Conservation (phyloP, 2,113 vertebrate genomes). For the Dipodomys stephensi region DNA sequence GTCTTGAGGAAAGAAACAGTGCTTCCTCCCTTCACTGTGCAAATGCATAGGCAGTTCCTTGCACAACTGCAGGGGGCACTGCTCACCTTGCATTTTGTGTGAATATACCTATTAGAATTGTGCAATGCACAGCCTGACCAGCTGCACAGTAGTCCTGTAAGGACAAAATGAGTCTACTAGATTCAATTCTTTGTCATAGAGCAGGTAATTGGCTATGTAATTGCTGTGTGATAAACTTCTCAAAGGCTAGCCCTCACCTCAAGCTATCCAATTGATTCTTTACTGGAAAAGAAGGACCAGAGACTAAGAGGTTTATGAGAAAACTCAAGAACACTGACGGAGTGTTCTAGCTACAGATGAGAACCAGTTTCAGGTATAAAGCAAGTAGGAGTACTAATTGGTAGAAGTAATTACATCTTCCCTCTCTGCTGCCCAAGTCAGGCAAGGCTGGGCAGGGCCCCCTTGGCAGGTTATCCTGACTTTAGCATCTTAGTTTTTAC, state of each 20-base stretch:
- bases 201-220: background rate
- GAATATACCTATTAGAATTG: background rate
- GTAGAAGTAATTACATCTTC: constrained; percentile 62
- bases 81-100: background rate
- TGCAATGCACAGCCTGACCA: background rate
- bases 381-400: constrained; percentile 56
- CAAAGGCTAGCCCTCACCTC: constrained; percentile 49
- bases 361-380: constrained; percentile 59
- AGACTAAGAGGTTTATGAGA: constrained; percentile 58
- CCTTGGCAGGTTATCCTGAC: background rate
- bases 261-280: constrained; percentile 52
- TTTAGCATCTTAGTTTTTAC: constrained; percentile 30
- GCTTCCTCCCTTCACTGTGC: background rate
- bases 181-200: constrained; percentile 18
- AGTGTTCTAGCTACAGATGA: constrained; percentile 8
- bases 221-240: constrained; percentile 33
- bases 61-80: background rate
- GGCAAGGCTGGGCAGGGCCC: background rate
- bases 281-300: constrained; percentile 53
- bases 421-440: background rate
- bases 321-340: background rate
- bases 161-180: background rate
- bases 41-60: background rate
- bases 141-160: background rate
- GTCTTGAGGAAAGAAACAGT: background rate